Conservation (phyloP, 92 coral and sea anemone species). For the Chrysogorgia sp. region DNA sequence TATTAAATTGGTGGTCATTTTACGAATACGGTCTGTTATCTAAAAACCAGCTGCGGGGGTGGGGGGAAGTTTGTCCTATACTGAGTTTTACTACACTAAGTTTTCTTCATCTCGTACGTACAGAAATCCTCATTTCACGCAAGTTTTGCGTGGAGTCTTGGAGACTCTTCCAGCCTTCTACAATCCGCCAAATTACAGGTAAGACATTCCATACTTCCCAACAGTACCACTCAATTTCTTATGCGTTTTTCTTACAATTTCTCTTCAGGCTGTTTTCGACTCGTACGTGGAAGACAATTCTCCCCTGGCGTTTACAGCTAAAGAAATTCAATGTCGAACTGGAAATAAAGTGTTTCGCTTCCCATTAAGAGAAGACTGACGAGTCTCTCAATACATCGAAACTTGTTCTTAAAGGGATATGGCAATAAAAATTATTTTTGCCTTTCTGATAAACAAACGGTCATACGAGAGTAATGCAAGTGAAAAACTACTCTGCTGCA, state of each 20-base stretch:
- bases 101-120: constrained; percentile 1
- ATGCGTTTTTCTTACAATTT: neutral
- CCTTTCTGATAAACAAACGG: no score
- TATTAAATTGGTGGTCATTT: no score
- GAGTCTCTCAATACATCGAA: neutral
- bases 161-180: constrained; percentile 63
- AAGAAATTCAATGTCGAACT: constrained; percentile 69
- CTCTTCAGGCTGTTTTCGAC: constrained; percentile 53
- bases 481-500: no score
- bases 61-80: neutral
- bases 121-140: constrained; percentile 92
- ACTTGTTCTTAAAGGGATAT: no score
- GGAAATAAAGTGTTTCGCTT: constrained; percentile 74
- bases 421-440: no score
- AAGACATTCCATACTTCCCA: neutral
- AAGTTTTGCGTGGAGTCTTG: constrained; percentile 92
- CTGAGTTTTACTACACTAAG: no score
- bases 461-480: no score
- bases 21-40: neutral
- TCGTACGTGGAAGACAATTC: constrained; percentile 40
- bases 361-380: constrained; percentile 26
- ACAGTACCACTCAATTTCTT: neutral
- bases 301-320: constrained; percentile 46
- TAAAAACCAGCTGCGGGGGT: neutral
- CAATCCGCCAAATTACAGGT: constrained; percentile 49